phyloP scores from a whole-genome alignment of 2,113 vertebrate species.

The Prolemur simus region DNA sequence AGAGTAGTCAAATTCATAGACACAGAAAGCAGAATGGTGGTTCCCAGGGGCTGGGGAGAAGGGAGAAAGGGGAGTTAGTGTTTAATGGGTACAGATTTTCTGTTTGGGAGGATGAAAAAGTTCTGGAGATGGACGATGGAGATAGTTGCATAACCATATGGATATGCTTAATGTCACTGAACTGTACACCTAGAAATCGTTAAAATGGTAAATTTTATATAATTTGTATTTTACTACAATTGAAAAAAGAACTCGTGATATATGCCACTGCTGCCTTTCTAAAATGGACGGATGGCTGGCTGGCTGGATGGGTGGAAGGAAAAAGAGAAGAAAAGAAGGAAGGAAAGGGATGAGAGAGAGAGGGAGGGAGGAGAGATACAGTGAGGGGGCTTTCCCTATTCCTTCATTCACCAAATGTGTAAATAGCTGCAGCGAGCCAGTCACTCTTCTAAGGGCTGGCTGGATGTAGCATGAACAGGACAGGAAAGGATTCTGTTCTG shows the following conservation, averaged over 20 bases:
- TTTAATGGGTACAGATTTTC: neutral
- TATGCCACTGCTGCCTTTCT: conserved; percentile 5
- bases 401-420: neutral
- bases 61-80: no score
- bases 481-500: neutral
- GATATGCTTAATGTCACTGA: neutral
- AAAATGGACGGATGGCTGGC: neutral
- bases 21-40: neutral
- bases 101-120: neutral
- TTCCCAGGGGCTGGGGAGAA: neutral
- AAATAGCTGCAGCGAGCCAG: neutral
- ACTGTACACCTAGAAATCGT: neutral
- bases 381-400: neutral
- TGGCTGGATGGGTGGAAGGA: no score
- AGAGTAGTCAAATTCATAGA: neutral
- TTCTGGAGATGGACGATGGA: neutral
- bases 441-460: neutral
- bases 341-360: no score
- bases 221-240: neutral
- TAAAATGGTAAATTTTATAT: neutral
- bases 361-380: no score
- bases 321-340: neutral
- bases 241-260: neutral
- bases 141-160: neutral
- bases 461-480: neutral